A percentile compares a stretch with the other conserved stretches of the same genome.
Conservation (phyloP, 2,888 invertebrate genomes). For the Agrotis clavis region DNA sequence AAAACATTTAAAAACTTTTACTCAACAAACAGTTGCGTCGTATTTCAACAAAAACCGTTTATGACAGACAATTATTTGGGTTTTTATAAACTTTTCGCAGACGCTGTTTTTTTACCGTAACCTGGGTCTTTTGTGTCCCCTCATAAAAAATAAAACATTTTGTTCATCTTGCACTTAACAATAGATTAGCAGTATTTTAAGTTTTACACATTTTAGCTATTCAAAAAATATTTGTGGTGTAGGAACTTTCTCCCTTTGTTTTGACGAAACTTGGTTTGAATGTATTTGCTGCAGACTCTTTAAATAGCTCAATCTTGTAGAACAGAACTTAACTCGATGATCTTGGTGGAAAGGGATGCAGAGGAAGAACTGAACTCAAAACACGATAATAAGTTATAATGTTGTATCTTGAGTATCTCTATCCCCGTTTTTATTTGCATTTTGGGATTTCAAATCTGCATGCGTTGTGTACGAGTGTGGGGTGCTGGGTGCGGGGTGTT, state of each 20-base stretch:
- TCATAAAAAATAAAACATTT: conserved; percentile 38
- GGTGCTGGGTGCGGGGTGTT: conserved; percentile 35
- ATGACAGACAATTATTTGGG: conserved; percentile 44
- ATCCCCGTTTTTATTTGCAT: conserved; percentile 20
- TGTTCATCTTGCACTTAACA: conserved; percentile 26
- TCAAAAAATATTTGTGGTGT: not conserved
- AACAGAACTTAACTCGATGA: not conserved
- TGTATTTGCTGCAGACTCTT: not conserved
- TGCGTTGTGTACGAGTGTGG: conserved; percentile 64
- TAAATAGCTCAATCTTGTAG: not conserved
- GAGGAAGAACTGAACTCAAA: too few species aligned
- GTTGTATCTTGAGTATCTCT: conserved; percentile 10
- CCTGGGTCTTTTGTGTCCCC: conserved; percentile 43
- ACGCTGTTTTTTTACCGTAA: conserved; percentile 52
- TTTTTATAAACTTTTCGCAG: conserved; percentile 31
- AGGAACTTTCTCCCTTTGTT: conserved; percentile 41
- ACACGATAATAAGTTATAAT: not conserved
- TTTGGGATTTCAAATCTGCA: conserved; percentile 82
- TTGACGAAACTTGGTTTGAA: not conserved
- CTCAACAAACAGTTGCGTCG: conserved; percentile 44
- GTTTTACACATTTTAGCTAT: conserved; percentile 17
- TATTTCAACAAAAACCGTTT: conserved; percentile 54
- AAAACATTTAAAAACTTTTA: conserved; percentile 48
- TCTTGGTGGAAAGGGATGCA: too few species aligned
- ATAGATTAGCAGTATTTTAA: conserved; percentile 52